A percentile compares a stretch with the other conserved stretches of the same genome.
Evolutionary conservation across 2,113 vertebrate species (phyloP).

Genomic region (Romanogobio albipinnatus): DNA sequence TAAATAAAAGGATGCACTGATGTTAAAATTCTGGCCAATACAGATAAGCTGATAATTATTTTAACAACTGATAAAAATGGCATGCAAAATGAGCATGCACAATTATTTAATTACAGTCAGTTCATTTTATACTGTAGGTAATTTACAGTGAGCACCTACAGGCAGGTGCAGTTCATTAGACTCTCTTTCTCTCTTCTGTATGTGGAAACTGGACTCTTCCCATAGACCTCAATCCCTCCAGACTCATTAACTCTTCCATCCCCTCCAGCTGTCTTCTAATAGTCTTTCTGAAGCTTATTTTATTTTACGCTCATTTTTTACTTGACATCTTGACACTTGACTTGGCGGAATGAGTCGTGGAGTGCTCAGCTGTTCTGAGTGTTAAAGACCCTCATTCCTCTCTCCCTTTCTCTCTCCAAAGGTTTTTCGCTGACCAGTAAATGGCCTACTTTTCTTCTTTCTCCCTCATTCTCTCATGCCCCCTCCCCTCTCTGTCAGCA

Average conservation of each 20-base stretch:
- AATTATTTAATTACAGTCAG: too few species aligned
- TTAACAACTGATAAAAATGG: neutral
- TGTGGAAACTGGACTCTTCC: conserved; percentile 33
- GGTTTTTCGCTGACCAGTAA: conserved; percentile 29
- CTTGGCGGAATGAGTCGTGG: conserved; percentile 39
- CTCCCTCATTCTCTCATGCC: conserved; percentile 13
- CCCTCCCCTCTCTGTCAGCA: conserved; percentile 15
- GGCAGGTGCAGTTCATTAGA: conserved; percentile 47
- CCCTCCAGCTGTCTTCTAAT: conserved; percentile 1
- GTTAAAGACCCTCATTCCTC: conserved; percentile 43
- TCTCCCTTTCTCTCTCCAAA: conserved; percentile 32
- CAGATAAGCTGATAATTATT: neutral
- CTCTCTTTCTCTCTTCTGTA: conserved; percentile 6
- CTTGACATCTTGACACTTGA: conserved; percentile 49
- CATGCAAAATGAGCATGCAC: neutral
- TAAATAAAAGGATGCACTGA: conserved; percentile 5
- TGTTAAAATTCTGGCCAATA: neutral
- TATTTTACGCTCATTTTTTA: conserved; percentile 43
- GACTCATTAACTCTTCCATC: conserved; percentile 32
- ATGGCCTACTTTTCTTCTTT: conserved; percentile 40
- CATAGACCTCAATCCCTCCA: conserved; percentile 25
- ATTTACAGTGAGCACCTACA: neutral
- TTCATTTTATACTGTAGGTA: neutral
- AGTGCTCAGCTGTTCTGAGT: conserved; percentile 55
- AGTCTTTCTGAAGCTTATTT: conserved; percentile 34